Evolutionary conservation across 2,797 vertebrate genomes (phyloP).

Genomic region (Cephalopachus bancanus): DNA sequence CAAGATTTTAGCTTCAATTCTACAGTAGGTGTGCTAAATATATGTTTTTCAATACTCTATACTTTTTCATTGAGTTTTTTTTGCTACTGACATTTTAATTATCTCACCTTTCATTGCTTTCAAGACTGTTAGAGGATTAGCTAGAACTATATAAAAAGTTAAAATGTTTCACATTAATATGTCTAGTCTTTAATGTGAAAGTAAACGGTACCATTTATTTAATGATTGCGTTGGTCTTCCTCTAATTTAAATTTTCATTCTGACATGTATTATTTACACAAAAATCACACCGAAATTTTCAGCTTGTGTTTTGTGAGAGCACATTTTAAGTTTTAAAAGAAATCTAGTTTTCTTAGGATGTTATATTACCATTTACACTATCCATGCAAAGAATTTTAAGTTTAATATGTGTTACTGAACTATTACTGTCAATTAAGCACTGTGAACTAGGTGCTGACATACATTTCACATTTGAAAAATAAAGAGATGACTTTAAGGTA

Average conservation of each 20-base stretch:
- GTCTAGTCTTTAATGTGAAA: constrained; percentile 28
- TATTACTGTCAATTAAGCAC: constrained; percentile 20
- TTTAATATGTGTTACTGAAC: not conserved
- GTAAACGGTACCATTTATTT: not conserved
- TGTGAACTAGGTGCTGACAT: not conserved
- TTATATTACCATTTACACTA: not conserved
- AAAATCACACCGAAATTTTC: constrained; percentile 6
- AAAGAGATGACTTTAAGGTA: constrained; percentile 1
- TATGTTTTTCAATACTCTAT: not conserved
- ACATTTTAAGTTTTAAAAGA: constrained; percentile 32
- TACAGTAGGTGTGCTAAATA: not conserved
- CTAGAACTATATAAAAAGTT: not conserved
- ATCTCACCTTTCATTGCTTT: constrained; percentile 32
- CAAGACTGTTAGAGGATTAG: not conserved
- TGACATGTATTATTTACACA: not conserved
- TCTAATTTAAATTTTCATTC: constrained; percentile 62
- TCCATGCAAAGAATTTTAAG: constrained; percentile 29
- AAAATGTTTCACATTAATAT: not conserved
- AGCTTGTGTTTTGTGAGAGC: not conserved
- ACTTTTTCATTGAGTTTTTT: not conserved
- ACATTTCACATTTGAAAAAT: not conserved
- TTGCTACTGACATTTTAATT: constrained; percentile 2
- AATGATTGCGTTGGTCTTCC: not conserved
- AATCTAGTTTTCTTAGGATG: not conserved
- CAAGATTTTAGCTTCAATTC: constrained; percentile 48